Base-by-base conservation (phyloP, 2,113 vertebrate genomes). In the Cheirogaleus medius region DNA sequence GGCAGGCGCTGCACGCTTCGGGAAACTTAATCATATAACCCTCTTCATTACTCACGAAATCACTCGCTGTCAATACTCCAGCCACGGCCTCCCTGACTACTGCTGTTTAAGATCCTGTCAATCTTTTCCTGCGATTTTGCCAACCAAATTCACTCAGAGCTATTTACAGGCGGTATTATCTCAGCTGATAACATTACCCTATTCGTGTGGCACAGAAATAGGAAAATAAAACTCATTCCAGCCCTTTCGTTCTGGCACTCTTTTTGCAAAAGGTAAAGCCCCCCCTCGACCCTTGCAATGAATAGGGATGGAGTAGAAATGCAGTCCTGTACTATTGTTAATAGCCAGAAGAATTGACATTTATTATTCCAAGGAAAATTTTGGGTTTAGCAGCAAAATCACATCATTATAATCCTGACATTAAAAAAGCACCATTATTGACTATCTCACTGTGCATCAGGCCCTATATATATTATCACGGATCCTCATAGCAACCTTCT, bases 11-110 rank as follows among this genome's bases (percentile, higher is more conserved):
- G 90, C 95, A 96, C 69, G 98, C 98, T 98, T 98, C 96, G 56
- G 97, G 98, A 98, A 98, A 98, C 98, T 97, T 98, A 97, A 99
- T 98, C 98, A 97, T 94, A 82, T 96, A 98, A 97, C 95, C 94
- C 96, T 95, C 98, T 98, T 98, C 98, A 96, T 99, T 98, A 98
- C 98, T 95, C 97, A 91, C 96, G 96, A 97, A 98, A 97, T 98
- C 98, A 97, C 98, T 98, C 0, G 74, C 98, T 98, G 98, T 98
- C 98, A 98, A 98, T 98, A 96, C 89, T 73, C 60, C 81, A 98
- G 95, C 98, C 98, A 81, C 91, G 34, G 98, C 98, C 97, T 98
- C 97, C 95, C 97, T 98, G 97, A 47, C 98, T 98, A 98, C 97
- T 97, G 87, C 97, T 98, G 92, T 95, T 98, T 94, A 97, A 98